phyloP scores from a whole-genome alignment of 2,797 vertebrate genomes.

The Betta splendens region DNA sequence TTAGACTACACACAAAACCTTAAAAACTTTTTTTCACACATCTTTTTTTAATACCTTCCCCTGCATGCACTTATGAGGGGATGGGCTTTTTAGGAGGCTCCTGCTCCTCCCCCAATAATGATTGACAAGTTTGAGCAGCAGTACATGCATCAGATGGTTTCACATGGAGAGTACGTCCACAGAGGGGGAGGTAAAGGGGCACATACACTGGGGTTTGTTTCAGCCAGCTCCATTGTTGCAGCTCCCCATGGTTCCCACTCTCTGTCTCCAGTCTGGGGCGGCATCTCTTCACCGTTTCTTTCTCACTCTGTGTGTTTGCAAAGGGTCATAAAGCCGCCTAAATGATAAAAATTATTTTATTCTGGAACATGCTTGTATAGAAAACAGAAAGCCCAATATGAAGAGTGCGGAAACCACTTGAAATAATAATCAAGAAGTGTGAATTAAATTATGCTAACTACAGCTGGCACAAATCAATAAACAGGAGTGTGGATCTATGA shows the following conservation, averaged over 20 bases:
- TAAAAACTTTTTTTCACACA: conserved; percentile 44
- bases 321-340: conserved; percentile 36
- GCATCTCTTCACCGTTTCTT: conserved; percentile 59
- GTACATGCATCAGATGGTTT: conserved; percentile 95
- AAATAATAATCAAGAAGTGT: not conserved
- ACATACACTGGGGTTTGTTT: conserved; percentile 86
- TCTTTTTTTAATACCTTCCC: conserved; percentile 46
- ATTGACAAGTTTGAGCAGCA: conserved; percentile 86
- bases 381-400: not conserved
- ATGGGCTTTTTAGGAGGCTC: conserved; percentile 47
- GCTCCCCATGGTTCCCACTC: conserved; percentile 88
- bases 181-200: conserved; percentile 73
- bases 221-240: conserved; percentile 88
- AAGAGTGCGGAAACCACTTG: conserved; percentile 8
- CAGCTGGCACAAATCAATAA: not conserved
- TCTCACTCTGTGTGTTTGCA: conserved; percentile 30
- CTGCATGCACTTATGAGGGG: conserved; percentile 28
- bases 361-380: conserved; percentile 17
- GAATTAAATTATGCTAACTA: not conserved
- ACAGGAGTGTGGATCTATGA: conserved; percentile 7
- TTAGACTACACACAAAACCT: conserved; percentile 19
- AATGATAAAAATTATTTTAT: conserved; percentile 32
- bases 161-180: conserved; percentile 82
- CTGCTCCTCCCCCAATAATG: conserved; percentile 83
- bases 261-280: conserved; percentile 91